Conservation (phyloP, 2,888 invertebrate genomes). For the Dyspetes luteomarginatus region DNA sequence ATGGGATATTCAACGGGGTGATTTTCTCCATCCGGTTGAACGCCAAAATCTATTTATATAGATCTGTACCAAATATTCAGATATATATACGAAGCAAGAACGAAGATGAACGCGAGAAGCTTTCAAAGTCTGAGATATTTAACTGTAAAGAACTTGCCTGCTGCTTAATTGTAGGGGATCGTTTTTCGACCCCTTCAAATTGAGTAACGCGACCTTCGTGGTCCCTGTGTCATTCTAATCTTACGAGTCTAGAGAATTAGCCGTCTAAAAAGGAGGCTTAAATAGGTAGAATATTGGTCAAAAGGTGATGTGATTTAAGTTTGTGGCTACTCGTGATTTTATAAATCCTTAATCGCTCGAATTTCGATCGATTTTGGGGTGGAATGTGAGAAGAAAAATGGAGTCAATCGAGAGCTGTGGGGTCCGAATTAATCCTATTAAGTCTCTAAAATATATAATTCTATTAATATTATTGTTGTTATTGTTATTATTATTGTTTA, state of each 20-base stretch:
- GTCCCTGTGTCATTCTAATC: constrained; percentile 52
- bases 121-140: neutral
- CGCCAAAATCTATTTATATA: constrained; percentile 60
- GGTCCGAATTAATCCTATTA: too few relatives aligned
- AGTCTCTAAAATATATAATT: neutral
- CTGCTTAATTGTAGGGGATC: constrained; percentile 72
- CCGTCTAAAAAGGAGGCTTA: too few relatives aligned
- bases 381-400: too few relatives aligned
- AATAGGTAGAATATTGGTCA: too few relatives aligned
- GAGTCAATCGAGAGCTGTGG: too few relatives aligned
- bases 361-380: too few relatives aligned
- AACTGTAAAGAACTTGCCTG: constrained; percentile 76
- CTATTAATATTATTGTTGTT: too few relatives aligned
- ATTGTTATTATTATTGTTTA: too few relatives aligned
- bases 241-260: constrained; percentile 79
- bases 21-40: constrained; percentile 44
- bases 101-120: neutral
- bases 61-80: constrained; percentile 28
- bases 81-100: neutral
- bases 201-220: constrained; percentile 77
- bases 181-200: constrained; percentile 81
- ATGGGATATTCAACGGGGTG: constrained; percentile 60
- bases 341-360: too few relatives aligned
- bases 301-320: too few relatives aligned
- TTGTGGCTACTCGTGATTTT: too few relatives aligned